A percentile compares a stretch with the other conserved stretches of the same genome.
These are phyloP conservation scores for Strigops habroptila DNA, from an alignment of 2,113 vertebrate species.

Conservation along the genomic window DNA sequence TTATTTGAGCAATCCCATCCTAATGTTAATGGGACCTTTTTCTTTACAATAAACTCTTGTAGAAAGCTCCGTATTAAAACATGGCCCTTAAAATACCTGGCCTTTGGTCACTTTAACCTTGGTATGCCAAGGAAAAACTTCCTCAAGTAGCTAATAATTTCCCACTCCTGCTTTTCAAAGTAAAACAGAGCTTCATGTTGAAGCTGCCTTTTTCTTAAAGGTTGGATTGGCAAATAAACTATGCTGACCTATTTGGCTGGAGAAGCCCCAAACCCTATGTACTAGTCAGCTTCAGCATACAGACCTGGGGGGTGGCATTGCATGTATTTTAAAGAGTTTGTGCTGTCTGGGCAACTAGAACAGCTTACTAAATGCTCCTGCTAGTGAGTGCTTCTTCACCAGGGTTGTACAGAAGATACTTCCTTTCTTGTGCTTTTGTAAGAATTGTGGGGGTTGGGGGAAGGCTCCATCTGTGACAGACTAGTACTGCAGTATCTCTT, in stretches of 20 bases:
- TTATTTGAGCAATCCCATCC: not conserved
- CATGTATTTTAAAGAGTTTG: not conserved
- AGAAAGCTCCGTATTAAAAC: not conserved
- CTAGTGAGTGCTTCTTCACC: not conserved
- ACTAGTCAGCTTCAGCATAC: not conserved
- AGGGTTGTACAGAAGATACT: not conserved
- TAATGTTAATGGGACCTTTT: not conserved
- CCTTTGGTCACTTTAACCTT: conserved; percentile 8
- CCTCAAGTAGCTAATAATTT: conserved; percentile 4
- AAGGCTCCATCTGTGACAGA: not conserved
- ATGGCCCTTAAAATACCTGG: not conserved
- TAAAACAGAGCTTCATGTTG: not conserved
- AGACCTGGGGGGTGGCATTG: not conserved
- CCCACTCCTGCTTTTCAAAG: not conserved
- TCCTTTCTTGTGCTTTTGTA: not conserved
- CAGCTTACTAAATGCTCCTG: not conserved
- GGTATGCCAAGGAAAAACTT: not conserved
- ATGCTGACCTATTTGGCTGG: not conserved
- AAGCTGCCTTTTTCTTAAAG: conserved; percentile 6
- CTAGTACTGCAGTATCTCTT: not conserved
- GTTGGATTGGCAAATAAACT: conserved; percentile 16
- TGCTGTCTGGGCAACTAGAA: not conserved
- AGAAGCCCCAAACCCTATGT: not conserved
- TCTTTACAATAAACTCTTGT: not conserved
- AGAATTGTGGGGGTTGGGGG: not conserved